Conservation (phyloP, 2,888 invertebrate genomes). For the Xanthorhoe designata region DNA sequence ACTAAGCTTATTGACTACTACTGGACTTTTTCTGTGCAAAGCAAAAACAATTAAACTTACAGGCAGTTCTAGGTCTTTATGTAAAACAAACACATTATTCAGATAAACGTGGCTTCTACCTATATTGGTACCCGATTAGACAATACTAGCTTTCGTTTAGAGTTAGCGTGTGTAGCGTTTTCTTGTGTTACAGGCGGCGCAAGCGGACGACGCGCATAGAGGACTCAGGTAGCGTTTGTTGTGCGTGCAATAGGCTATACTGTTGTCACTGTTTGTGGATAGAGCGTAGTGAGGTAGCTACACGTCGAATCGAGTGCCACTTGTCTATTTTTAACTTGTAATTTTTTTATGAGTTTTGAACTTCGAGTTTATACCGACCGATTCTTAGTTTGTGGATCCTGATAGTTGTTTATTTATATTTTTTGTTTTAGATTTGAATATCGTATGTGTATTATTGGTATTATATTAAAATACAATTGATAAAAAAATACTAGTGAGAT, state of each 20-base stretch:
- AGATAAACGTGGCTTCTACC: neutral
- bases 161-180: conserved; percentile 80
- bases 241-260: conserved; percentile 86
- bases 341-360: neutral
- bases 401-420: no score
- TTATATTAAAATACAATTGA: no score
- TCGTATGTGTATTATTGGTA: no score
- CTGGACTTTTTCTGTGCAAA: no score
- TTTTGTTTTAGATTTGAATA: no score
- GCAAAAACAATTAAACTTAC: no score
- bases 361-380: neutral
- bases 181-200: conserved; percentile 85
- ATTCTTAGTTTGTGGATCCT: neutral
- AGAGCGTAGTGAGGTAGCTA: conserved; percentile 80
- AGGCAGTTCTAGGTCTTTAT: no score
- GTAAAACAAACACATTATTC: no score
- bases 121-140: neutral
- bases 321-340: conserved; percentile 28
- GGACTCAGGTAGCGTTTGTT: conserved; percentile 84
- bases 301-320: conserved; percentile 67
- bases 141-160: conserved; percentile 41
- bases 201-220: conserved; percentile 79
- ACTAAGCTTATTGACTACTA: no score
- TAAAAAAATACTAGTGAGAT: no score
- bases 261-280: conserved; percentile 84